phyloP scores from a whole-genome alignment of 2,797 vertebrate genomes.

The Chrysocyon brachyurus region DNA sequence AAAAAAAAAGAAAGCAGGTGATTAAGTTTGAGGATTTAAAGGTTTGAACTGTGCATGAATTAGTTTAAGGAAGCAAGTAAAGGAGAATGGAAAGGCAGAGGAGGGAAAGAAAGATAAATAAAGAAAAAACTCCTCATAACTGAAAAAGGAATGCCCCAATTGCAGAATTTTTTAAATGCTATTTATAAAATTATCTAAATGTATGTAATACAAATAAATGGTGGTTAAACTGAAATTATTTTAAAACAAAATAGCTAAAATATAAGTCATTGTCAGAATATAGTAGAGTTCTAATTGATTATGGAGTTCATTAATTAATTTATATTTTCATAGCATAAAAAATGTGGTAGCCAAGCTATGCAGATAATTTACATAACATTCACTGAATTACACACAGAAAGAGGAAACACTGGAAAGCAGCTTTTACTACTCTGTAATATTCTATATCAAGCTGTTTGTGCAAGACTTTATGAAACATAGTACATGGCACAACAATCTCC shows the following conservation, averaged over 20 bases:
- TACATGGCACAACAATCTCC: neutral
- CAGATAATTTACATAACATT: neutral
- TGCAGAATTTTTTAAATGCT: neutral
- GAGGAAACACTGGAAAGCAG: conserved; percentile 25
- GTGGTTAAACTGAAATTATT: neutral
- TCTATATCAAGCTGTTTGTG: conserved; percentile 31
- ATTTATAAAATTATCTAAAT: conserved; percentile 37
- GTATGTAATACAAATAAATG: neutral
- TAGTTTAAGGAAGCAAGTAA: conserved; percentile 37
- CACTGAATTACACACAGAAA: neutral
- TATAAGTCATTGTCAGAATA: neutral
- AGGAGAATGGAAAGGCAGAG: neutral
- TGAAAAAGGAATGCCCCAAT: neutral
- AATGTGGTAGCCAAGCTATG: neutral
- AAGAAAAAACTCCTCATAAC: neutral
- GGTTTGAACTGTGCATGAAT: neutral
- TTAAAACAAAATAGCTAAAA: neutral
- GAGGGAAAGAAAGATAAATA: neutral
- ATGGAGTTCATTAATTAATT: conserved; percentile 46
- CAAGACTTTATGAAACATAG: conserved; percentile 18
- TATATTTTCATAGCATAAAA: conserved; percentile 2
- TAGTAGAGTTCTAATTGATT: neutral
- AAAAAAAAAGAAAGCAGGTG: neutral
- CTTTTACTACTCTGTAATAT: neutral
- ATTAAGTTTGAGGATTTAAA: neutral